Evolutionary conservation across 2,888 invertebrate genomes (phyloP).

Genomic region (Pelosia muscerda): DNA sequence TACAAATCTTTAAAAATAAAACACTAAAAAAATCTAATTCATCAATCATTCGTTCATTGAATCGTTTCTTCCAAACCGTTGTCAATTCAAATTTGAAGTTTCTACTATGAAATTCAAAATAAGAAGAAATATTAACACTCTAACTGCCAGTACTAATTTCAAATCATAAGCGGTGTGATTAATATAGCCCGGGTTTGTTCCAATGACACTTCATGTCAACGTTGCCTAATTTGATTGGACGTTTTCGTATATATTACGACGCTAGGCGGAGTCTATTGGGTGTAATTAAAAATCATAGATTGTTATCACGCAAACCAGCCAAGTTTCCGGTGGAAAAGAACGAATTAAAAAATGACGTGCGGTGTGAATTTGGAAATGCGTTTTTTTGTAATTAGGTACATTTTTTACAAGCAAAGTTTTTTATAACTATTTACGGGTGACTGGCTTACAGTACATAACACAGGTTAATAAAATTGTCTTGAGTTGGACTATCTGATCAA

Average conservation of each 20-base stretch:
- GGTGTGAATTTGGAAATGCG: slow-evolving; percentile 42
- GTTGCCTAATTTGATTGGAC: slow-evolving; percentile 82
- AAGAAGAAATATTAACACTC: slow-evolving; percentile 58
- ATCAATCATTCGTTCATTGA: slow-evolving; percentile 55
- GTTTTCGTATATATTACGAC: slow-evolving; percentile 79
- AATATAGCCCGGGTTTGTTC: slow-evolving; percentile 68
- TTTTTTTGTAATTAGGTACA: slow-evolving; percentile 33
- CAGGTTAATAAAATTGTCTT: neutral
- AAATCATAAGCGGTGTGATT: slow-evolving; percentile 70
- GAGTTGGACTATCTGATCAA: too few species aligned
- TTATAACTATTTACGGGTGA: neutral
- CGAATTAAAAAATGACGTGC: slow-evolving; percentile 37
- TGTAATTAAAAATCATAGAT: slow-evolving; percentile 82
- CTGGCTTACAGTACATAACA: neutral
- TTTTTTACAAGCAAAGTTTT: slow-evolving; percentile 19
- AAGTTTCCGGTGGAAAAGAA: slow-evolving; percentile 69
- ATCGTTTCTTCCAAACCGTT: slow-evolving; percentile 55
- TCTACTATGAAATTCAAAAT: slow-evolving; percentile 47
- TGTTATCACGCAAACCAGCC: slow-evolving; percentile 76
- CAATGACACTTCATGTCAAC: slow-evolving; percentile 74
- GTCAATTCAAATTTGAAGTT: slow-evolving; percentile 67
- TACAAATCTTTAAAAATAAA: slow-evolving; percentile 33
- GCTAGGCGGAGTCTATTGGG: slow-evolving; percentile 75
- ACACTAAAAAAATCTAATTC: slow-evolving; percentile 42
- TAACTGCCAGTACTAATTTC: slow-evolving; percentile 55